Evolutionary conservation across 2,888 invertebrate species (phyloP), one percentile per base, ranked within the genome.

Genomic region (Patella caerulea): DNA sequence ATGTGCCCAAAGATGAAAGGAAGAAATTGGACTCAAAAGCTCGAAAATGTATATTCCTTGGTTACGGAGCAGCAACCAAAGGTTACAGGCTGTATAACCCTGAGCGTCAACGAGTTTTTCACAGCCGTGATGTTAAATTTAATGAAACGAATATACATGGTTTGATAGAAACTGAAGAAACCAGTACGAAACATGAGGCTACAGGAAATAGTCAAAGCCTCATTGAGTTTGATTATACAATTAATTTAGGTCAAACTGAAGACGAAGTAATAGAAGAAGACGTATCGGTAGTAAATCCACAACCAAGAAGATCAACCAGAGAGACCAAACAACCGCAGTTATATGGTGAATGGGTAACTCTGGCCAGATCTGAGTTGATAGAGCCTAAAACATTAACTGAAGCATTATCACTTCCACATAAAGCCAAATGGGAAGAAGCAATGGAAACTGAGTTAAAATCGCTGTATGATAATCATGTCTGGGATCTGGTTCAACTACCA

Each of bases 1-100:
- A 82, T 34, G 65, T 82, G 34, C 81, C 83, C 12, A 77, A 75
- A 34, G 82, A 81, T 73, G 69, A 81, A 29, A 53, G 77, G 56
- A 15, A 73, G 19, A 80, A 80, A 71, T 71, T 75, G 17, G 76
- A 74, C 55, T 55, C 79, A 29, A 80, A 80, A 45, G 54, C 76
- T 17, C n/a, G 54, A 45, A 74, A 53, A 54, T 70, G 72, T n/a
- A 73, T 75, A 55, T 73, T 82, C 65, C 52, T 86, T 9, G 83
- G 84, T 5, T 83, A 86, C 73, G 76, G 78, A 19, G 81, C 59
- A 72, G 24, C 53, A 17, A 14, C 14, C 14, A 56, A 56, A n/a
- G 56, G 56, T 56, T 56, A 56, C n/a, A 56, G 56, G 56, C n/a
- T 56, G 56, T 56, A 56, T 56, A n/a, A 56, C n/a, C 15, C 14